Conservation (phyloP, 2,797 vertebrate species). For the Scomberomorus guttatus region DNA sequence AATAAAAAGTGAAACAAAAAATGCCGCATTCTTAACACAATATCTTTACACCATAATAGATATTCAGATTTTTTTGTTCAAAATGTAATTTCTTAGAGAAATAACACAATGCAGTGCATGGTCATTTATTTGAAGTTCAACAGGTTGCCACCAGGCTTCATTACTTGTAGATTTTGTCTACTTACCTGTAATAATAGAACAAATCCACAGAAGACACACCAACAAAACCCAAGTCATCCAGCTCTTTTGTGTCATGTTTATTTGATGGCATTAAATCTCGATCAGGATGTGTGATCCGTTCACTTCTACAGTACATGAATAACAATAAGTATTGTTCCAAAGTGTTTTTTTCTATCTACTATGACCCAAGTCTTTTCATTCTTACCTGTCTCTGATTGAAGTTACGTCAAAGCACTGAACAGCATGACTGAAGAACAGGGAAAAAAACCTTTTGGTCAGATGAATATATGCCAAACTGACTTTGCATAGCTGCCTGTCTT, state of each 20-base stretch:
- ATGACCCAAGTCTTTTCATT: not conserved
- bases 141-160: not conserved
- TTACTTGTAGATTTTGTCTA: slow-evolving; percentile 4
- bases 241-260: slow-evolving; percentile 53
- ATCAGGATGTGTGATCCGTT: not conserved
- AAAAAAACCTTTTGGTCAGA: not conserved
- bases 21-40: not conserved
- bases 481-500: slow-evolving; percentile 63
- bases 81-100: not conserved
- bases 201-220: slow-evolving; percentile 38
- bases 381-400: slow-evolving; percentile 6
- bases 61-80: not conserved
- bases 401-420: not conserved
- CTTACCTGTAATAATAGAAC: slow-evolving; percentile 37
- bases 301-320: slow-evolving; percentile 1
- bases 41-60: not conserved
- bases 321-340: not conserved
- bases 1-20: not conserved
- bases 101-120: not conserved
- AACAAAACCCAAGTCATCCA: slow-evolving; percentile 34
- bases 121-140: not conserved
- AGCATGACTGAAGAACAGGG: not conserved
- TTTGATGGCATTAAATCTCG: not conserved
- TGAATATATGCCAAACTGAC: not conserved
- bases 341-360: not conserved